Percentiles rank a stretch among this genome's conserved stretches.
These are phyloP conservation scores for Ceyx erithaca DNA, from an alignment of 2,797 vertebrate species.

Conservation along the genomic window DNA sequence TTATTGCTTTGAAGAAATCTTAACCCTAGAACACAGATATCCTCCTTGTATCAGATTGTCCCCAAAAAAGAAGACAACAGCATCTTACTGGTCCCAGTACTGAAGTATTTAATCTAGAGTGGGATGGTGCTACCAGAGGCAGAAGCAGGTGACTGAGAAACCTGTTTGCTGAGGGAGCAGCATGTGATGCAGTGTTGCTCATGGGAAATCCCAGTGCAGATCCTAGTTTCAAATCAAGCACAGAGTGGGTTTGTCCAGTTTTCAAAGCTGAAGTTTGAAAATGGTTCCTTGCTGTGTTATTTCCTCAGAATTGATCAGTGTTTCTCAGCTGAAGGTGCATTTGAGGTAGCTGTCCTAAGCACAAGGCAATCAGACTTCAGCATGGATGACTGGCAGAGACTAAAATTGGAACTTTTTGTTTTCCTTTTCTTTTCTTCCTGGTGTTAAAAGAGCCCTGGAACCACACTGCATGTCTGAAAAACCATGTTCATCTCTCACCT, in stretches of 20 bases:
- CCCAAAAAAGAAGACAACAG: background rate
- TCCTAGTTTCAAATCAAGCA: accelerated
- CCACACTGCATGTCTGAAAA: background rate
- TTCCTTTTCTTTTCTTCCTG: background rate
- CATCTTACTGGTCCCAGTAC: background rate
- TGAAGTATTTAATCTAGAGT: background rate
- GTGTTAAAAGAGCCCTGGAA: background rate
- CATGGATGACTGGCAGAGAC: background rate
- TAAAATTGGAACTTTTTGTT: conserved; percentile 27
- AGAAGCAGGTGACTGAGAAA: background rate
- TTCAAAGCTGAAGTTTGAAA: background rate
- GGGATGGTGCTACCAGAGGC: background rate
- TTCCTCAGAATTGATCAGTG: background rate
- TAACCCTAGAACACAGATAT: background rate
- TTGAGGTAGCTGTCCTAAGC: background rate
- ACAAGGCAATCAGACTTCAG: background rate
- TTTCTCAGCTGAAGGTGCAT: background rate
- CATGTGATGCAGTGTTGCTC: background rate
- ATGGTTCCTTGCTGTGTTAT: background rate
- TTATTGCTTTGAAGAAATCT: background rate
- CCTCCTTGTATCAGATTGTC: background rate
- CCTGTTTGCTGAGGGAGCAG: background rate
- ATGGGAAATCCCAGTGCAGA: background rate
- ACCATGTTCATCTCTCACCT: background rate
- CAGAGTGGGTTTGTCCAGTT: background rate